Evolutionary conservation across 2,888 invertebrate genomes (phyloP).

Genomic region (Podotricha telesiphe): DNA sequence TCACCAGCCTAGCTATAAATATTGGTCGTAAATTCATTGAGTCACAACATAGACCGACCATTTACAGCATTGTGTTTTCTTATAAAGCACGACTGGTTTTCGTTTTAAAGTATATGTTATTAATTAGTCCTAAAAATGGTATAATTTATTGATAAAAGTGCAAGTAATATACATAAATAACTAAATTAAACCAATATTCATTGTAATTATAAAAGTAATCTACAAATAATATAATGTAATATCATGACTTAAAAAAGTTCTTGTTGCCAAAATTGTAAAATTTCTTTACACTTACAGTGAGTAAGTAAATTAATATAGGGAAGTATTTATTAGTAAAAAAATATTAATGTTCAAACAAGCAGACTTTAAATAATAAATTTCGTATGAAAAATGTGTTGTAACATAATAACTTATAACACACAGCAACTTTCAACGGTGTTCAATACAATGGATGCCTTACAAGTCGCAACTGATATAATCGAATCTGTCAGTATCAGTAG

Average conservation of each 20-base stretch:
- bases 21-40: background rate
- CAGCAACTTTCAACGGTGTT: constrained; percentile 16
- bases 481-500: constrained; percentile 23
- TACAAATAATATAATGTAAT: no score
- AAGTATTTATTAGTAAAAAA: no score
- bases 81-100: background rate
- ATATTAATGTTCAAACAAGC: background rate
- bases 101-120: background rate
- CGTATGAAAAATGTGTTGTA: constrained; percentile 2
- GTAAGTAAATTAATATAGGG: no score
- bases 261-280: no score
- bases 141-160: background rate
- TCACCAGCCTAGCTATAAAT: background rate
- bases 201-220: no score
- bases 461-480: constrained; percentile 25
- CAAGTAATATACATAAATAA: background rate
- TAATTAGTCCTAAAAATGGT: background rate
- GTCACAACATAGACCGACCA: background rate
- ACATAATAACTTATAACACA: background rate
- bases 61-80: background rate
- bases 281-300: no score
- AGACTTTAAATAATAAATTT: background rate
- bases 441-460: constrained; percentile 21
- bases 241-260: no score
- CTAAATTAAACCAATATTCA: no score